Evolutionary conservation across 1,140 invertebrate genomes (phyloP).

Genomic region (Caenorhabditis remanei): DNA sequence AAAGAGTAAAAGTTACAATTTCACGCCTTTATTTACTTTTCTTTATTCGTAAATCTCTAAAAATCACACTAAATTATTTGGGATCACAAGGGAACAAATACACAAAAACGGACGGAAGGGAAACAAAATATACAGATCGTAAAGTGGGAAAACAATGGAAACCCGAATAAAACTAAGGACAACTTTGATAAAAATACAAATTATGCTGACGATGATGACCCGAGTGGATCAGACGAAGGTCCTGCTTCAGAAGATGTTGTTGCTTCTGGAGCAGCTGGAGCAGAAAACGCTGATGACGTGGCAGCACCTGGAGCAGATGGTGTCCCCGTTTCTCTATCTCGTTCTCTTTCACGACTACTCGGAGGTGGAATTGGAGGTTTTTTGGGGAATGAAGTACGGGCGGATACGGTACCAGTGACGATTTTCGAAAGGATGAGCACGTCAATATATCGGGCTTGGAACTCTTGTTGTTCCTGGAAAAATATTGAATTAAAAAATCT

Average conservation of each 20-base stretch:
- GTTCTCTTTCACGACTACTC: background rate
- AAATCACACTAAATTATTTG: constrained; percentile 24
- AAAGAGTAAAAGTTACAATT: background rate
- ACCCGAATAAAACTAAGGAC: constrained; percentile 9
- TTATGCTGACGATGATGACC: background rate
- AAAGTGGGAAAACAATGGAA: background rate
- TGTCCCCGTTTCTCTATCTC: constrained; percentile 9
- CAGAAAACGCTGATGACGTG: background rate
- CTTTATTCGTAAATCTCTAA: background rate
- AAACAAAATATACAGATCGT: constrained; percentile 25
- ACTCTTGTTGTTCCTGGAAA: constrained; percentile 48
- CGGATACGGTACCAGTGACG: constrained; percentile 43
- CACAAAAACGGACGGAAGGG: background rate
- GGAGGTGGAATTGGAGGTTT: constrained; percentile 29
- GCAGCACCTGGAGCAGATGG: background rate
- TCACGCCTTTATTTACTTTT: background rate
- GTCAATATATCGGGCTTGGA: constrained; percentile 46
- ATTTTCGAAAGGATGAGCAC: constrained; percentile 37
- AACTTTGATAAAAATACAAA: background rate
- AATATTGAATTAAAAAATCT: background rate
- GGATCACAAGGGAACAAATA: constrained; percentile 35
- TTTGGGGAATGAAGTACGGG: constrained; percentile 36
- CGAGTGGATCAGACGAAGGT: background rate
- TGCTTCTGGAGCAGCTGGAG: background rate
- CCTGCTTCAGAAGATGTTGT: background rate